phyloP scores from a whole-genome alignment of 2,888 invertebrate genomes.

The Nephrotoma appendiculata region DNA sequence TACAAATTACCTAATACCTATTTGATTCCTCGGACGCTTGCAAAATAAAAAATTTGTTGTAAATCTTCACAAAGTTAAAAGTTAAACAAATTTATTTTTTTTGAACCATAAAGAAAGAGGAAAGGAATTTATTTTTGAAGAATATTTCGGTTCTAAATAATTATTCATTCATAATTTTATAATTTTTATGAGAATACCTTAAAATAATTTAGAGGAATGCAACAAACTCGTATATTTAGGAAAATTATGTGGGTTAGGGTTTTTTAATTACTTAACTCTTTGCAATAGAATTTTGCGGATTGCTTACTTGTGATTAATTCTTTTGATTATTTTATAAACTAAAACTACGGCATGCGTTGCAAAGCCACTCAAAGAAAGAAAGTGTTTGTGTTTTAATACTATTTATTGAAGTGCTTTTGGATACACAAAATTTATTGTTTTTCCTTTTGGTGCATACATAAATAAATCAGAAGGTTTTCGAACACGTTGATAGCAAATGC shows the following conservation, averaged over 20 bases:
- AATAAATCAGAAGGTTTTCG: too few relatives aligned
- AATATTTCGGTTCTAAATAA: neutral
- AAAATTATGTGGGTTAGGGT: neutral
- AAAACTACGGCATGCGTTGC: neutral
- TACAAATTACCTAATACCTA: neutral
- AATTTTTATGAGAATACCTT: neutral
- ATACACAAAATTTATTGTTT: too few relatives aligned
- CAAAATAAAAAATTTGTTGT: neutral
- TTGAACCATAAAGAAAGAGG: neutral
- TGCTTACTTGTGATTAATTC: neutral
- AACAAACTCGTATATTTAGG: neutral
- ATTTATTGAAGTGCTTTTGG: too few relatives aligned
- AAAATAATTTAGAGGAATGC: neutral
- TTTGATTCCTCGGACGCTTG: neutral
- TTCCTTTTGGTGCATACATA: too few relatives aligned
- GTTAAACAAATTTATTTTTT: neutral
- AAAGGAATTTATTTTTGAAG: neutral
- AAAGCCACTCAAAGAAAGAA: too few relatives aligned
- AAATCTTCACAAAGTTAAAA: neutral
- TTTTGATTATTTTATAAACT: neutral
- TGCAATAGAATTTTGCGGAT: neutral
- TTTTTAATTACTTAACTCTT: too few relatives aligned
- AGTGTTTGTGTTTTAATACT: too few relatives aligned
- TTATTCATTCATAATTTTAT: neutral
- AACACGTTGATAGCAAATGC: too few relatives aligned